Evolutionary conservation across 2,888 invertebrate genomes (phyloP).

Genomic region (Gnatocerus cornutus): DNA sequence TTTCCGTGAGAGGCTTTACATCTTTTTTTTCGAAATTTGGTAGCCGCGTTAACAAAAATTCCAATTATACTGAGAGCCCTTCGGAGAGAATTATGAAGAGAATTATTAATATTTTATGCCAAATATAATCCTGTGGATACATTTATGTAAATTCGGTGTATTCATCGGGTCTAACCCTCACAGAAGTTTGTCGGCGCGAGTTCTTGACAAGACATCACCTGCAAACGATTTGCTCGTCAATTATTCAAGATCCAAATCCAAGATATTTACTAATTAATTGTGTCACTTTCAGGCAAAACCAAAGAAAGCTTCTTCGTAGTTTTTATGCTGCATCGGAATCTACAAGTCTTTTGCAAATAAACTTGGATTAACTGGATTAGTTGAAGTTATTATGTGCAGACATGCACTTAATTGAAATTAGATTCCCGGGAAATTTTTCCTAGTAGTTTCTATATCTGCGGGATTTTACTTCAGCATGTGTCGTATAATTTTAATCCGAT

Average conservation of each 20-base stretch:
- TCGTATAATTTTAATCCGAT: constrained; percentile 23
- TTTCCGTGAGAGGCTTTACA: constrained; percentile 1
- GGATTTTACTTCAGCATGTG: constrained; percentile 5
- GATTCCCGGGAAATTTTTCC: background rate
- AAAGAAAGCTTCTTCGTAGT: background rate
- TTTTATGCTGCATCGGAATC: background rate
- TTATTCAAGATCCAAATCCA: constrained; percentile 32
- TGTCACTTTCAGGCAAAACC: constrained; percentile 23
- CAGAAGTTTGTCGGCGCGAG: constrained; percentile 12
- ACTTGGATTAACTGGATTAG: too few relatives aligned
- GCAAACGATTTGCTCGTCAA: constrained; percentile 34
- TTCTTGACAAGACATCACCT: constrained; percentile 30
- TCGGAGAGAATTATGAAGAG: background rate
- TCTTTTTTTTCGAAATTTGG: constrained; percentile 15
- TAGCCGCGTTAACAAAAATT: constrained; percentile 15
- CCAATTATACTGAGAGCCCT: constrained; percentile 22
- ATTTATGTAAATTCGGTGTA: constrained; percentile 23
- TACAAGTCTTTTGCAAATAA: background rate
- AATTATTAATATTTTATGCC: constrained; percentile 27
- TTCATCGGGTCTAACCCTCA: constrained; percentile 15
- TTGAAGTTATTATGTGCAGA: too few relatives aligned
- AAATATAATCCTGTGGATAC: constrained; percentile 5
- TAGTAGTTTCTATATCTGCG: background rate
- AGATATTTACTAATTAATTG: constrained; percentile 30
- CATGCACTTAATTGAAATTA: background rate